Evolutionary conservation across 2,113 vertebrate genomes (phyloP).

Genomic region (Tyrannus savana): DNA sequence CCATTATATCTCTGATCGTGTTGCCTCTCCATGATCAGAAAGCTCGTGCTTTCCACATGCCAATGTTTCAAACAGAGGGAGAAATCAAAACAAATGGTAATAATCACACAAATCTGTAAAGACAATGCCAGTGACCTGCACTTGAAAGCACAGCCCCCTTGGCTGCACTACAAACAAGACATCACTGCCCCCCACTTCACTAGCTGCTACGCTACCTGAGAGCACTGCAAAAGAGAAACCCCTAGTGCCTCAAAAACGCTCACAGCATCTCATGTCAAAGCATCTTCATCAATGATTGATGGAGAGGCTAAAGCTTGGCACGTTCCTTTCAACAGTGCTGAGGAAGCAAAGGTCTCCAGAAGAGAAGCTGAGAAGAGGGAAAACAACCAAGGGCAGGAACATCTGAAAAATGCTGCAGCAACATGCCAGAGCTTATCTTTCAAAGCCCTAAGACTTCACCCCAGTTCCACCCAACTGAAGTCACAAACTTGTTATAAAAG

Average conservation of each 20-base stretch:
- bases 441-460: constrained; percentile 4
- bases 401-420: constrained; percentile 28
- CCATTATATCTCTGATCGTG: neutral
- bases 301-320: neutral
- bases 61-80: neutral
- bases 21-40: neutral
- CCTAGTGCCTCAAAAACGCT: neutral
- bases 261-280: neutral
- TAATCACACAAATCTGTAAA: neutral
- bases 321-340: neutral
- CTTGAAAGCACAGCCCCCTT: neutral
- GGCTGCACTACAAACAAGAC: neutral
- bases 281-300: constrained; percentile 2
- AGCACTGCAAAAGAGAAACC: neutral
- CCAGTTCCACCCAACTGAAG: constrained; percentile 54
- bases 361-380: constrained; percentile 23
- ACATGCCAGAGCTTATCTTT: constrained; percentile 18
- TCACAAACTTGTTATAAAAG: neutral
- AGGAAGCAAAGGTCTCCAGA: constrained; percentile 39
- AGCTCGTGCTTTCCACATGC: fast-evolving
- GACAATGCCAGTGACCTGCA: neutral
- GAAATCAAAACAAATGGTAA: neutral
- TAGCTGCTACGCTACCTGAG: neutral
- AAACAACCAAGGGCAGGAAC: constrained; percentile 45
- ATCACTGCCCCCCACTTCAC: neutral